Conservation (phyloP, 2,888 invertebrate genomes). For the Apamea crenata region DNA sequence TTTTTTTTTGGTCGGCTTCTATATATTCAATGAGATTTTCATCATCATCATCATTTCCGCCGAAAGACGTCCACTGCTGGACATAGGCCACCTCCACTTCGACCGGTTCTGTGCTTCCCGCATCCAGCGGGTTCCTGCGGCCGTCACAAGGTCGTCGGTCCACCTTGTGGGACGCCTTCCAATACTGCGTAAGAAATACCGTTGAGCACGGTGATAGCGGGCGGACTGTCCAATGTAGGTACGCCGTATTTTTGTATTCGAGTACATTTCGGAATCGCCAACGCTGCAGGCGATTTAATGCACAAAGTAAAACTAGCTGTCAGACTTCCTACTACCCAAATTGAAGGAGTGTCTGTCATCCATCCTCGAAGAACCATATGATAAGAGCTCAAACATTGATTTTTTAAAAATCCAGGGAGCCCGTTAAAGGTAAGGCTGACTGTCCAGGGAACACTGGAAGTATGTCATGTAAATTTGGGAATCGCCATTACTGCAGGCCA, state of each 20-base stretch:
- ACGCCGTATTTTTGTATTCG: not conserved
- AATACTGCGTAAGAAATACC: not conserved
- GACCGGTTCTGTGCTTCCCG: too few species aligned
- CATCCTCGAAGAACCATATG: not conserved
- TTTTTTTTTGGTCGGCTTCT: not conserved
- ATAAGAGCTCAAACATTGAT: not conserved
- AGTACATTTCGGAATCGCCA: not conserved
- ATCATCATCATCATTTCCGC: not conserved
- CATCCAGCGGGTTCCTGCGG: too few species aligned
- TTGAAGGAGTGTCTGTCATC: not conserved
- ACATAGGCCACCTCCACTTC: too few species aligned
- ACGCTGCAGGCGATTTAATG: not conserved
- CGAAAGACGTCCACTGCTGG: too few species aligned
- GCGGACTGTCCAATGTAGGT: not conserved
- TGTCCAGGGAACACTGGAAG: too few species aligned
- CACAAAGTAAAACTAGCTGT: not conserved
- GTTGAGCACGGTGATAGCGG: not conserved
- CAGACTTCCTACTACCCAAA: not conserved
- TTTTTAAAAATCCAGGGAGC: not conserved
- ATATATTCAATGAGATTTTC: not conserved
- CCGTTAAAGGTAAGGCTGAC: fast-evolving
- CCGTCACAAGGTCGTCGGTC: too few species aligned
- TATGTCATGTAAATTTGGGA: not conserved
- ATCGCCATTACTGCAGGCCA: not conserved
- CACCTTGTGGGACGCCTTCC: too few species aligned